These are phyloP conservation scores for Buteo buteo DNA, from an alignment of 2,113 vertebrate genomes.

Conservation along the genomic window DNA sequence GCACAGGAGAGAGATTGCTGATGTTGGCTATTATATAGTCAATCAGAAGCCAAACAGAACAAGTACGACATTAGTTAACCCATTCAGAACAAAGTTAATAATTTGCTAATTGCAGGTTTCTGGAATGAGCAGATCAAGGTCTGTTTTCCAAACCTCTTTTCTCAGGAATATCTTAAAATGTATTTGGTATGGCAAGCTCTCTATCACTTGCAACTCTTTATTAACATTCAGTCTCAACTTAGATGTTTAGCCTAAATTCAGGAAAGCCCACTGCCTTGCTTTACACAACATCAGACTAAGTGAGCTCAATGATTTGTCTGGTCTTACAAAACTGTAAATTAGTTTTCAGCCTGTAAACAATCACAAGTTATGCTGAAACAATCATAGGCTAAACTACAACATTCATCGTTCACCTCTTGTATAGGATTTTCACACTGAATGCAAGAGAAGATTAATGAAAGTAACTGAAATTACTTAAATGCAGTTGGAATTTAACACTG, in stretches of 20 bases:
- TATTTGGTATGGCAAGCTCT: not conserved
- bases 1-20: not conserved
- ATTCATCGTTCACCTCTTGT: not conserved
- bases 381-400: not conserved
- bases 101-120: slow-evolving; percentile 3
- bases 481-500: not conserved
- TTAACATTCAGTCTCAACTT: not conserved
- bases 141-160: slow-evolving; percentile 5
- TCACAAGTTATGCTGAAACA: not conserved
- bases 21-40: not conserved
- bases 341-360: not conserved
- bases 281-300: not conserved
- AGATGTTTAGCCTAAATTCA: not conserved
- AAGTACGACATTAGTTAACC: not conserved
- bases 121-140: not conserved
- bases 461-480: not conserved
- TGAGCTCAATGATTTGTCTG: not conserved
- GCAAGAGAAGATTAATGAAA: not conserved
- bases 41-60: slow-evolving; percentile 26
- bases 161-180: not conserved
- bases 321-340: not conserved
- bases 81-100: slow-evolving; percentile 32
- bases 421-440: not conserved
- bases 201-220: not conserved
- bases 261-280: not conserved